Conservation (phyloP, 2,888 invertebrate genomes). For the Megalurothrips usitatus region DNA sequence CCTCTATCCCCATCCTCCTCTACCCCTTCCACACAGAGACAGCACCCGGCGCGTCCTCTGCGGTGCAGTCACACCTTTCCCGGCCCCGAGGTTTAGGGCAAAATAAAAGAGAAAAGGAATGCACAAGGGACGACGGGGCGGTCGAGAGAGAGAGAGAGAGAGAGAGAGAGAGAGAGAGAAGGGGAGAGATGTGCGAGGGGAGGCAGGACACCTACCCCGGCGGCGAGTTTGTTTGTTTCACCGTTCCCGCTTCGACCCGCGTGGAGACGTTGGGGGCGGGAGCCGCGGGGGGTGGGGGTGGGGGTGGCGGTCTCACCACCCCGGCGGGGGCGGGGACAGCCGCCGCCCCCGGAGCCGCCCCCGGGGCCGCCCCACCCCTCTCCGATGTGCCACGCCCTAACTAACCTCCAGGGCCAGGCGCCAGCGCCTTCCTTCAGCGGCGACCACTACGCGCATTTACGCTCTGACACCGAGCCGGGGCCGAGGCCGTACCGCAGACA, state of each 20-base stretch:
- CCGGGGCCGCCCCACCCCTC: neutral
- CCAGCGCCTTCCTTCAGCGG: conserved; percentile 1
- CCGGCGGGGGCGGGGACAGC: neutral
- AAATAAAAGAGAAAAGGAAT: neutral
- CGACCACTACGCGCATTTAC: conserved; percentile 6
- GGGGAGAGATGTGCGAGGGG: neutral
- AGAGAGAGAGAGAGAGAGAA: neutral
- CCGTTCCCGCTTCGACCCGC: too few relatives aligned
- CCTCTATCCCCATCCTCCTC: too few relatives aligned
- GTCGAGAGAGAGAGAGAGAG: conserved; percentile 3
- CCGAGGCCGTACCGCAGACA: neutral
- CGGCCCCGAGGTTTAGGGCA: neutral
- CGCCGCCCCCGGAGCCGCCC: neutral
- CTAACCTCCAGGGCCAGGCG: neutral
- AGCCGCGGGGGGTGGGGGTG: neutral
- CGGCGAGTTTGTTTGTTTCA: too few relatives aligned
- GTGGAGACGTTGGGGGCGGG: too few relatives aligned
- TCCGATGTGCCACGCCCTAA: neutral
- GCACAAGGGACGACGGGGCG: neutral
- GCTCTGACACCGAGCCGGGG: neutral
- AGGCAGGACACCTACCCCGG: neutral
- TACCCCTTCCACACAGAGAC: neutral
- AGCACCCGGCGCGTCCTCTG: neutral
- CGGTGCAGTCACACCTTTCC: neutral
- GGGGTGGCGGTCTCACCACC: neutral